Evolutionary conservation across 30 jellyfish, hydroid and myxozoan species (phyloP).

Genomic region (Pseudorhiza aurosa): DNA sequence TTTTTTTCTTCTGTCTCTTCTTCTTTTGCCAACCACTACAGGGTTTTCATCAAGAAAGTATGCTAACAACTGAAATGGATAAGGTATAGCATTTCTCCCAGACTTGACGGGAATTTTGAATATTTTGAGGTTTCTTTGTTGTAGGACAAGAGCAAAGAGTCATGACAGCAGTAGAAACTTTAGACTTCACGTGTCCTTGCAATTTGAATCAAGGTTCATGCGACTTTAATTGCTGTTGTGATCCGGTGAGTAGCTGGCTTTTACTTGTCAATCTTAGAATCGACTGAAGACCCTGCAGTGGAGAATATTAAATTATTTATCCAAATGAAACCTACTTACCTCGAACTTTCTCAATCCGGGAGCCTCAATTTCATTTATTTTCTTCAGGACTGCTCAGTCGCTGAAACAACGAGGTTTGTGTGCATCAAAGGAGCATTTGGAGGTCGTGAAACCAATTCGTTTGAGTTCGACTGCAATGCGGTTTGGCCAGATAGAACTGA

Average conservation of each 20-base stretch:
- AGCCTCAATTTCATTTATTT: not conserved
- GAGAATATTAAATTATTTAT: no score
- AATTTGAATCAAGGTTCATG: slow-evolving; percentile 30
- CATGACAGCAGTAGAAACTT: slow-evolving; percentile 53
- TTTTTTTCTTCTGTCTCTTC: no score
- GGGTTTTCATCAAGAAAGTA: not conserved
- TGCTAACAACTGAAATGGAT: no score
- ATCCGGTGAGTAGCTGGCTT: slow-evolving; percentile 61
- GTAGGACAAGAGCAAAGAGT: slow-evolving; percentile 38
- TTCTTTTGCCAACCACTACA: not conserved
- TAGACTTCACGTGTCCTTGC: slow-evolving; percentile 71
- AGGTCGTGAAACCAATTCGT: slow-evolving; percentile 42
- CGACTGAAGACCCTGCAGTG: no score
- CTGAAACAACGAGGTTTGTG: slow-evolving; percentile 28
- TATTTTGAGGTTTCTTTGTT: no score
- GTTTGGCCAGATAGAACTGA: slow-evolving; percentile 74
- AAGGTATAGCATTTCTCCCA: no score
- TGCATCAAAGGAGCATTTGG: slow-evolving; percentile 67
- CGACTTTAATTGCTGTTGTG: slow-evolving; percentile 77
- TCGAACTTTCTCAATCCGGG: not conserved
- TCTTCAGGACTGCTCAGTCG: slow-evolving; percentile 52
- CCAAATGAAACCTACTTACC: not conserved
- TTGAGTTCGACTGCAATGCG: slow-evolving; percentile 66
- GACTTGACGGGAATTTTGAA: no score
- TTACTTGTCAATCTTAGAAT: no score